Evolutionary conservation across 2,888 invertebrate genomes (phyloP), one percentile per base, ranked within the genome.

Genomic region (Tipula vernalis): DNA sequence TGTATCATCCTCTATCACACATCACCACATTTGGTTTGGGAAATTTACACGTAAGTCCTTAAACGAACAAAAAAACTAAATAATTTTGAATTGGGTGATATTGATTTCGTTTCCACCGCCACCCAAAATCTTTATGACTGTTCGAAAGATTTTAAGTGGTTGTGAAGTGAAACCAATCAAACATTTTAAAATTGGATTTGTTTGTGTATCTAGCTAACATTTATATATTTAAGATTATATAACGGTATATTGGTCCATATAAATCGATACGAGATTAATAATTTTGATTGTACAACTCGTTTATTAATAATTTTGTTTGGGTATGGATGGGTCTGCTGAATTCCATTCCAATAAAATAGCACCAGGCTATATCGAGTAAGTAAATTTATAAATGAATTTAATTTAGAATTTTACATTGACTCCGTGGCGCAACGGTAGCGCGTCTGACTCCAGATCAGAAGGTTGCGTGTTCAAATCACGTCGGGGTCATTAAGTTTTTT

Each of bases 391-490:
- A 51, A 51, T 51, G n/a, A 51, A 4, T 51, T 51, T 15, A 51
- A 13, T n/a, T 51, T 51, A 0, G 3, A 4, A 2, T 4, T n/a
- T 51, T 18, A 0, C 83, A 83, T 36, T 36, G 87, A 87, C 86
- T 87, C 87, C 87, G 87, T 87, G 86, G 87, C 86, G 87, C 87
- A 87, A 87, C 86, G 87, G 87, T 87, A 87, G 87, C 86, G 87
- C 86, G 87, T 86, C 86, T 87, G 87, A 87, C 87, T 87, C 87
- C 87, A 87, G 87, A 87, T 86, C 87, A 87, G 87, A 87, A 87
- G 86, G 87, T 87, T 87, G 87, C 87, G 87, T 87, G 87, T 87
- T 87, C 87, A 87, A 87, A 85, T 87, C 87, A 86, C 87, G 87
- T 87, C 87, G 87, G 87, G 87, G 87, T 87, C 87, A 87, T 2